A percentile compares a stretch with the other conserved stretches of the same genome.
These are phyloP conservation scores for Drosophila arawakana DNA, from an alignment of 1,140 invertebrate species.

Conservation along the genomic window DNA sequence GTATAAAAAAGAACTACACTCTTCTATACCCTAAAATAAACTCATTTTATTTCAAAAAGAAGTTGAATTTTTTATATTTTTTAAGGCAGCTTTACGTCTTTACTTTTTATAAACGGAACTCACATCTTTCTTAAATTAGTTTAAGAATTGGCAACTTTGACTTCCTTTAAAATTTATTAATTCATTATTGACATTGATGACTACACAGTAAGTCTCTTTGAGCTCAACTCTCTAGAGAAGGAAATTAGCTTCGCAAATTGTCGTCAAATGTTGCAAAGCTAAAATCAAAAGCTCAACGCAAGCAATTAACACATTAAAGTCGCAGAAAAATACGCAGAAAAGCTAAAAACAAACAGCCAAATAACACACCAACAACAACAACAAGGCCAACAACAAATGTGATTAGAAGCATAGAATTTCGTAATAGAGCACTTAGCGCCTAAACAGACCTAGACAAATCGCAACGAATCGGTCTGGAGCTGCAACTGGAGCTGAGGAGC, in stretches of 20 bases:
- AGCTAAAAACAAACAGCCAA: conserved; percentile 40
- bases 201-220: background rate
- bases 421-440: conserved; percentile 77
- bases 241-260: conserved; percentile 15
- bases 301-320: conserved; percentile 79
- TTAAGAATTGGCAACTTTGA: background rate
- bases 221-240: conserved; percentile 12
- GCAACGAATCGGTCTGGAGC: conserved; percentile 13
- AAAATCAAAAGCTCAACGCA: conserved; percentile 59
- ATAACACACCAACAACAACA: conserved; percentile 47
- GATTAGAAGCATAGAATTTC: conserved; percentile 83
- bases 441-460: conserved; percentile 16
- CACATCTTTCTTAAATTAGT: too few species aligned
- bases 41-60: too few species aligned
- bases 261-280: conserved; percentile 10
- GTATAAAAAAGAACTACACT: too few species aligned
- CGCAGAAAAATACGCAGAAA: conserved; percentile 63
- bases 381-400: conserved; percentile 53
- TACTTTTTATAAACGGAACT: too few species aligned
- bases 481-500: conserved; percentile 1
- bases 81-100: too few species aligned
- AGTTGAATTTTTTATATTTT: too few species aligned
- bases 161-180: background rate
- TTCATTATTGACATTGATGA: background rate
- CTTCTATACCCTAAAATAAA: too few species aligned